Conservation (phyloP, 2,113 vertebrate species). For the Lichenostomus cassidix region DNA sequence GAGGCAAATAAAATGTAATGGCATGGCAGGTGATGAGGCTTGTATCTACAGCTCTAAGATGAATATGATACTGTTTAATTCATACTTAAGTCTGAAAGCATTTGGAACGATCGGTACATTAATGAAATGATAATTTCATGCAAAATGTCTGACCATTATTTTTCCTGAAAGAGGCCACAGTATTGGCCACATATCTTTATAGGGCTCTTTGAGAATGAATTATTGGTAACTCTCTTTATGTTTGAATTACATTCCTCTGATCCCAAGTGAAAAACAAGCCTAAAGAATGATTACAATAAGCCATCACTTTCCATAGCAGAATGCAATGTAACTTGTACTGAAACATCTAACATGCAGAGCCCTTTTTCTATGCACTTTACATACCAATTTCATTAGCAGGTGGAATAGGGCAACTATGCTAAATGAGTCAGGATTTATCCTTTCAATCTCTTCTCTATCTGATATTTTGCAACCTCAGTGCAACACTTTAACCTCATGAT, state of each 20-base stretch:
- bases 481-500: slow-evolving; percentile 60
- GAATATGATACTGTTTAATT: slow-evolving; percentile 50
- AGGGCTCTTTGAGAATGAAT: slow-evolving; percentile 45
- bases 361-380: slow-evolving; percentile 8
- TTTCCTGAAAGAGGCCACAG: slow-evolving; percentile 37
- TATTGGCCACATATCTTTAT: slow-evolving; percentile 37
- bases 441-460: slow-evolving; percentile 3
- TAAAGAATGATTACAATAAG: slow-evolving; percentile 49
- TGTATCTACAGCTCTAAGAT: slow-evolving; percentile 51
- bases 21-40: not conserved
- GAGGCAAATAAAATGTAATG: not conserved
- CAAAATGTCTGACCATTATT: slow-evolving; percentile 48
- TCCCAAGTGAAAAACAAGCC: slow-evolving; percentile 50
- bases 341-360: not conserved
- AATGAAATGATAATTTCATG: slow-evolving; percentile 63
- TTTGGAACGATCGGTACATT: slow-evolving; percentile 45
- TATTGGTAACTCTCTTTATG: slow-evolving; percentile 5
- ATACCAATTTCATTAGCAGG: slow-evolving; percentile 50
- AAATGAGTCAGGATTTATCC: slow-evolving; percentile 48
- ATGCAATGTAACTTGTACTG: not conserved
- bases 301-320: slow-evolving; percentile 45
- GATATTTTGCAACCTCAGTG: slow-evolving; percentile 19
- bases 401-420: slow-evolving; percentile 23
- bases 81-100: slow-evolving; percentile 53
- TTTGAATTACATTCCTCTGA: slow-evolving; percentile 49